Base-by-base conservation (phyloP, 2,888 invertebrate species). In the Aspidiotus rigidus region DNA sequence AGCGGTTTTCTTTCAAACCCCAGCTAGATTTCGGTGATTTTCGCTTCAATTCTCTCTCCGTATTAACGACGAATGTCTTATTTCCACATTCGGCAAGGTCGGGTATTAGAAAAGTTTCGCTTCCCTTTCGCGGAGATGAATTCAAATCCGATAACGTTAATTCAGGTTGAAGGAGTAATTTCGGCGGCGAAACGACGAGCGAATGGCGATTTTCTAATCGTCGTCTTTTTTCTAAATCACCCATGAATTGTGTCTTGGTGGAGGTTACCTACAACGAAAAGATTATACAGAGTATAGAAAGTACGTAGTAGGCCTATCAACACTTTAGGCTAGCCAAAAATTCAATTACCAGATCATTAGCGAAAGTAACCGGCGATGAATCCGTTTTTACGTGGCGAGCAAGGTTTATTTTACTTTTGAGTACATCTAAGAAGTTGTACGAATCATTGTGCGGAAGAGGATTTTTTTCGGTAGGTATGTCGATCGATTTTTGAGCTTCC, bases 321-420 rank as follows among this genome's bases (percentile, higher is more conserved):
- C n/a, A n/a, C n/a, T n/a, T n/a, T n/a, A n/a, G 28, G 28, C 28
- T 28, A 28, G 28, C 28, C 1, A 28, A 28, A 28, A 28, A 28
- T 28, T n/a, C 28, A 28, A 3, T 28, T 28, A 28, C 28, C 5
- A 28, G 28, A 28, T 28, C 28, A 28, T 28, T 28, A 5, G 28
- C 28, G 28, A 28, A 28, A 28, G 28, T 1, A 28, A 28, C 28
- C 5, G 28, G 28, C 28, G 28, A 28, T 55, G 64, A 54, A 39
- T 53, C 10, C n/a, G 49, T 13, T 11, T 49, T 1, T 3, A 49
- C 49, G 49, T 2, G 10, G n/a, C 49, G 49, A 59, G 59, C 59
- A 6, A 66, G n/a, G 53, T 66, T 66, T 28, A 60, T 56, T 57
- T 66, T 66, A 16, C 66, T 56, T 59, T 66, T 66, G 9, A 66